Evolutionary conservation across 1,140 invertebrate genomes (phyloP), one percentile per base, ranked within the genome.

Genomic region (Eufriesea mexicana): DNA sequence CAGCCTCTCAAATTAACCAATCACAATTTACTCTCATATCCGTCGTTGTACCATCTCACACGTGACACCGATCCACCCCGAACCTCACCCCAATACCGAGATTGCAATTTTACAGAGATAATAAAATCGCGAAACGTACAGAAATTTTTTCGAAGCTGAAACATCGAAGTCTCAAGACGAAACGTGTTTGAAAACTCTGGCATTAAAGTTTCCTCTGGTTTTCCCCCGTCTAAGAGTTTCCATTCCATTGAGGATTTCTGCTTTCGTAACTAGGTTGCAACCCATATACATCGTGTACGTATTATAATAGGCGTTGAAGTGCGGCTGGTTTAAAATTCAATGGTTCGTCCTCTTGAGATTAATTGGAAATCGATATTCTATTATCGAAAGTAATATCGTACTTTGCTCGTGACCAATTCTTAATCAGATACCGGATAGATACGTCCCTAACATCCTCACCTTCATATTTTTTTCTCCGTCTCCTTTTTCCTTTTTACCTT

Each of bases 281-380:
- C 62, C 61, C 61, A 67, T 49, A 75, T 81, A 75, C 51, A 67
- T 35, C n/a, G 71, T 25, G 71, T 54, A 66, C 42, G 79, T 75
- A 81, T 76, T 76, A 81, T 76, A 82, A 82, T 76, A 49, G 51
- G 64, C 62, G 73, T 51, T 68, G 51, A 76, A 76, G 79, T 76
- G 73, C 47, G 49, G 66, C 49, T n/a, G 25, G 62, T 70, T 77
- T 78, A 83, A 83, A 61, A 83, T 83, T 83, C 75, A 83, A 70
- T 77, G 64, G 81, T 66, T 78, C 75, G 49, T 70, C 81, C 66
- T 49, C 64, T 77, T 76, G 66, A 70, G 81, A 83, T 83, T 83
- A 83, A 83, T 83, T 77, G 81, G 75, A 76, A 83, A 83, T 83
- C 81, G 61, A 83, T 83, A 77, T 71, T 83, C 81, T 77, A 77